Evolutionary conservation across 2,888 invertebrate species (phyloP).

Genomic region (Tricholauxania praeusta): DNA sequence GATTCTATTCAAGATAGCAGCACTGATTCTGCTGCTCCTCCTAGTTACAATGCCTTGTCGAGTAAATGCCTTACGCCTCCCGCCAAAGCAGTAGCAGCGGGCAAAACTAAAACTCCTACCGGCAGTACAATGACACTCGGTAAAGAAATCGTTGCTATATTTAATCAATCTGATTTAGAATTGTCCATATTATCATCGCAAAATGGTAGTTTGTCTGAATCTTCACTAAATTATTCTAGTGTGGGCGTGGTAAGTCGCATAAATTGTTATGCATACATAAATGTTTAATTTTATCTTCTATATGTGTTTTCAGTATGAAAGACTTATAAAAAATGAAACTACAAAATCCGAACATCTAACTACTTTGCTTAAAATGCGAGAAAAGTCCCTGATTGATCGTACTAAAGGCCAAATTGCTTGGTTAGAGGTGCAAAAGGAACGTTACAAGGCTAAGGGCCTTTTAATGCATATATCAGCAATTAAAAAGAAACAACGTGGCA

Average conservation of each 20-base stretch:
- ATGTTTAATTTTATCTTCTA: slow-evolving; percentile 10
- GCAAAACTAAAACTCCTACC: background rate
- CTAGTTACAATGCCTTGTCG: slow-evolving; percentile 43
- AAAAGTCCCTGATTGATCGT: slow-evolving; percentile 76
- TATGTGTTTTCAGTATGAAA: slow-evolving; percentile 69
- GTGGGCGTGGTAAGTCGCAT: slow-evolving; percentile 57
- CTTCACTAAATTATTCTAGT: slow-evolving; percentile 58
- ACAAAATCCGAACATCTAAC: slow-evolving; percentile 75
- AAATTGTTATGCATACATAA: slow-evolving; percentile 2
- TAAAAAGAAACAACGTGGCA: slow-evolving; percentile 77
- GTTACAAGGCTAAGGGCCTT: slow-evolving; percentile 71
- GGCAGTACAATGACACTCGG: slow-evolving; percentile 18
- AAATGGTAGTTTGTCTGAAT: slow-evolving; percentile 53
- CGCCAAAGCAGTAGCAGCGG: background rate
- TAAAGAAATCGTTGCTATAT: slow-evolving; percentile 54
- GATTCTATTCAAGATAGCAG: slow-evolving; percentile 42
- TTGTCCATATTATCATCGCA: slow-evolving; percentile 47
- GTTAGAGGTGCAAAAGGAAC: slow-evolving; percentile 76
- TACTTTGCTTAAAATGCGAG: slow-evolving; percentile 75
- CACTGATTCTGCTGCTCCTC: slow-evolving; percentile 36
- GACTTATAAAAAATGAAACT: slow-evolving; percentile 77
- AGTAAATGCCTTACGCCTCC: background rate
- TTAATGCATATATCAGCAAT: slow-evolving; percentile 72
- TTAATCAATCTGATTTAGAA: slow-evolving; percentile 55
- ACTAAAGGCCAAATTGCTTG: slow-evolving; percentile 75